Evolutionary conservation across 2,888 invertebrate genomes (phyloP).

Genomic region (Hydrotaea cyrtoneurina): DNA sequence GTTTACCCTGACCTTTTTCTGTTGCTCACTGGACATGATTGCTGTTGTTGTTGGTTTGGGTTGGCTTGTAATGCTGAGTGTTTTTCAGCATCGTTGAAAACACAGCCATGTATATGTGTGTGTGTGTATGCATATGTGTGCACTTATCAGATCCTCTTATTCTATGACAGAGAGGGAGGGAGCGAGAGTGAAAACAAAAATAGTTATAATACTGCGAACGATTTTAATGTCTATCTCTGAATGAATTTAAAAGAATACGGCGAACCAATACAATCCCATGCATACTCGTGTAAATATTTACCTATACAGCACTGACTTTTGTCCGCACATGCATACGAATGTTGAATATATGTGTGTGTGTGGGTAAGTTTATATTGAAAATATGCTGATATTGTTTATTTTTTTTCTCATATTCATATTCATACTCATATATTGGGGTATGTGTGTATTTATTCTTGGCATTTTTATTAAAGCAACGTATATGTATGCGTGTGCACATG

Average conservation of each 20-base stretch:
- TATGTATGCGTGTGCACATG: background rate
- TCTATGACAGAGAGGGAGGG: too few species aligned
- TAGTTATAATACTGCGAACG: too few species aligned
- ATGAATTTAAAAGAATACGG: too few species aligned
- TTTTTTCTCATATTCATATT: constrained; percentile 10
- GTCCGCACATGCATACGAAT: background rate
- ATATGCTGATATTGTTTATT: constrained; percentile 1
- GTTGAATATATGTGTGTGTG: background rate
- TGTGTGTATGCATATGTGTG: too few species aligned
- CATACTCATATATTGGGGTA: background rate
- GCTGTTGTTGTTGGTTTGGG: background rate
- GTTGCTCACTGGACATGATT: background rate
- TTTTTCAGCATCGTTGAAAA: too few species aligned
- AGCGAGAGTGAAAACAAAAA: too few species aligned
- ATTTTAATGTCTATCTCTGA: background rate
- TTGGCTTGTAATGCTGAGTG: too few species aligned
- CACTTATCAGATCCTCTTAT: too few species aligned
- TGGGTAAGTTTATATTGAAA: constrained; percentile 36
- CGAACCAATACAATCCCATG: too few species aligned
- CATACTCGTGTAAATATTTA: background rate
- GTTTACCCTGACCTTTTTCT: constrained; percentile 47
- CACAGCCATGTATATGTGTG: too few species aligned
- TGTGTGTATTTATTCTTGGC: background rate
- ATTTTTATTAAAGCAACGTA: background rate
- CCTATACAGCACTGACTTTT: too few species aligned